These are phyloP conservation scores for Ardeotis arabs DNA, from an alignment of 2,113 vertebrate species.

Conservation along the genomic window DNA sequence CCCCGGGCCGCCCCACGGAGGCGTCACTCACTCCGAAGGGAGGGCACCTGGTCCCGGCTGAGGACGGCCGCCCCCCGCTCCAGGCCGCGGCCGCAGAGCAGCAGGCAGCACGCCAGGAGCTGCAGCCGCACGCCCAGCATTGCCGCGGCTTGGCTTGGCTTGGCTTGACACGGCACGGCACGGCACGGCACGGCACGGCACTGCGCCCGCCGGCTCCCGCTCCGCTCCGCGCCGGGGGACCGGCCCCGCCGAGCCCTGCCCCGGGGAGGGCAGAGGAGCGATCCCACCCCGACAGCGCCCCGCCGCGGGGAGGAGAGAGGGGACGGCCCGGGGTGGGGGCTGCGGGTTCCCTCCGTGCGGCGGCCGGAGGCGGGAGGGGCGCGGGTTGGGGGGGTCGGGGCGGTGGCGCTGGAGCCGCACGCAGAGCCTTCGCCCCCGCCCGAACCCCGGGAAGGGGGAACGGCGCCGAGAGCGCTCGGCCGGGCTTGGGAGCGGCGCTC, in stretches of 20 bases:
- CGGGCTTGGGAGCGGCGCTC: fast-evolving
- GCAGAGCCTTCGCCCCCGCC: too few species aligned
- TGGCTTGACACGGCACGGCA: too few species aligned
- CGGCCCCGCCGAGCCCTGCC: background rate
- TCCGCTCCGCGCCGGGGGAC: background rate
- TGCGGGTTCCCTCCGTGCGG: background rate
- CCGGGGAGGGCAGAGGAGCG: background rate
- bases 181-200: too few species aligned
- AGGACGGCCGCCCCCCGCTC: background rate
- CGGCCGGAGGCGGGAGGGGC: background rate
- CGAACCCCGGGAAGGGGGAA: fast-evolving
- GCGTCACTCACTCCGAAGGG: slow-evolving; percentile 18
- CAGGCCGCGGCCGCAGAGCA: background rate
- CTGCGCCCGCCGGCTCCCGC: background rate
- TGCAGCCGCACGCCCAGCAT: background rate
- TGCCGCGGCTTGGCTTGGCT: background rate
- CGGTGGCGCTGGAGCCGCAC: background rate
- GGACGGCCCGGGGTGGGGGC: background rate
- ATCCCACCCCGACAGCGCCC: background rate
- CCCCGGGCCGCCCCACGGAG: background rate
- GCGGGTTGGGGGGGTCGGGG: too few species aligned
- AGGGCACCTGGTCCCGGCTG: background rate
- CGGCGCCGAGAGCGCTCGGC: fast-evolving
- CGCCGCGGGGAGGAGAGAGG: background rate
- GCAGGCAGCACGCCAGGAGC: background rate